Base-by-base conservation (phyloP, 2,113 vertebrate genomes). In the Hyperoodon ampullatus region DNA sequence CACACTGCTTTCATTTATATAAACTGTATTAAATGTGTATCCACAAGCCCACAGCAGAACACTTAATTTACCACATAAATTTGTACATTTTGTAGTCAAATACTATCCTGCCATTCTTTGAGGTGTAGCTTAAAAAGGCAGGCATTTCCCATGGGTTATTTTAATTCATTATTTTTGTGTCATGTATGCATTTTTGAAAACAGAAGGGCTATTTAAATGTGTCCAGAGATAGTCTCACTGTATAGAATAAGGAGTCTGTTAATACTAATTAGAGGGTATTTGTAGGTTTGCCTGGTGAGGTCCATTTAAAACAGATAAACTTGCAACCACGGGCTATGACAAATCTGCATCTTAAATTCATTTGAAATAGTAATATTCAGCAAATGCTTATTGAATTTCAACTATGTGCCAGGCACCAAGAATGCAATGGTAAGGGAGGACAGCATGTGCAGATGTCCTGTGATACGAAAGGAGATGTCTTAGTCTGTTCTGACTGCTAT, bases 161-260 rank as follows among this genome's bases (percentile, higher is more conserved):
- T 88, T 84, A 83, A 84, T 55, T 93, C 75, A 71, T 87, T 88
- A 94, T 58, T 90, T 65, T 88, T 82, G 26, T 70, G 61, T 72
- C 47, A 86, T 65, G 24, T 10, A 47, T 39, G 19, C n/a, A 42
- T 70, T 87, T 82, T 58, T 71, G 74, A 82, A 78, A 72, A 80
- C 14, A 50, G 16, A 92, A 61, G 93, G 63, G 30, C 35, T 63
- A 47, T 83, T 71, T 93, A 70, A 90, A 90, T 90, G 70, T 88
- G 2, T 90, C 44, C 21, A 72, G 44, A 83, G 82, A 65, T 26
- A 88, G 33, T 94, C 84, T 88, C 53, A 65, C 61, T 50, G 18
- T 70, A 82, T 35, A 91, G 42, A 87, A 68, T n/a, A 90, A 87
- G 15, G 60, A 3, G 15, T 80, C 53, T 89, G 28, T 80, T 95